Evolutionary conservation across 2,888 invertebrate genomes (phyloP).

Genomic region (Pollenia angustigena): DNA sequence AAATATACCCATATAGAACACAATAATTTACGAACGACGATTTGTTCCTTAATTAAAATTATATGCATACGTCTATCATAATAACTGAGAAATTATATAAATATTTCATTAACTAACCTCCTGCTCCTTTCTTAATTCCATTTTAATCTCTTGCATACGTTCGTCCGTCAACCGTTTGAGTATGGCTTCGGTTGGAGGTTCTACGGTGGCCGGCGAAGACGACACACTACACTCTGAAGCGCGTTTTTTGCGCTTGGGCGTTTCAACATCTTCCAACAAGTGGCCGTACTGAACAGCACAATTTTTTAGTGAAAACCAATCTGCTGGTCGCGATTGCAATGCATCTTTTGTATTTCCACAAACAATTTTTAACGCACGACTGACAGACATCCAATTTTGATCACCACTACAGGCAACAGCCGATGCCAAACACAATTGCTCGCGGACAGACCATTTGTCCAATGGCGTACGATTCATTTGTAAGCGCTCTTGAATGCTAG

Average conservation of each 20-base stretch:
- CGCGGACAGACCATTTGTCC: conserved; percentile 94
- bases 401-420: conserved; percentile 95
- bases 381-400: conserved; percentile 89
- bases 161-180: conserved; percentile 91
- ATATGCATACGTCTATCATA: too few species aligned
- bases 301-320: conserved; percentile 96
- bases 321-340: conserved; percentile 85
- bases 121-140: conserved; percentile 88
- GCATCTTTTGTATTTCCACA: conserved; percentile 84
- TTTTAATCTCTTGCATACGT: conserved; percentile 90
- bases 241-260: conserved; percentile 85
- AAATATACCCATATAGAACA: too few species aligned
- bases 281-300: conserved; percentile 96
- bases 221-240: conserved; percentile 71
- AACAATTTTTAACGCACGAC: conserved; percentile 87
- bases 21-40: too few species aligned
- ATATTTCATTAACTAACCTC: conserved; percentile 79
- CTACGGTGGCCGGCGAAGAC: conserved; percentile 78
- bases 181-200: conserved; percentile 88
- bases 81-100: background rate
- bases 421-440: conserved; percentile 93
- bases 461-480: conserved; percentile 88
- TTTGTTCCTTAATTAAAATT: too few species aligned
- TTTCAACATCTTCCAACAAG: conserved; percentile 95
- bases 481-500: conserved; percentile 78